Evolutionary conservation across 2,888 invertebrate species (phyloP).

Genomic region (Lithophane leautieri): DNA sequence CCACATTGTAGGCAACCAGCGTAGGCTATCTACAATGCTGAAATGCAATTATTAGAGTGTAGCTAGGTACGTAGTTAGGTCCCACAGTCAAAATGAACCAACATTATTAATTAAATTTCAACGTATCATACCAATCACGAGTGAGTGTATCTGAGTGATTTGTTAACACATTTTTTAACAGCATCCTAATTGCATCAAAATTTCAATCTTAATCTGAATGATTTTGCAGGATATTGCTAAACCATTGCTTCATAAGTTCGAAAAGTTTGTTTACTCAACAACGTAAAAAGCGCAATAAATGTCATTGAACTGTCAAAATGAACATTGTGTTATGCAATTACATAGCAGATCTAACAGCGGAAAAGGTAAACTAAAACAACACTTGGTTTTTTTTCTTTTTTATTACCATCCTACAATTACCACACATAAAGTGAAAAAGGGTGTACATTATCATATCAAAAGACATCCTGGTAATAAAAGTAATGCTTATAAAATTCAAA

Average conservation of each 20-base stretch:
- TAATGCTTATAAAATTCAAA: slow-evolving; percentile 10
- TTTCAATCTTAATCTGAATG: too few species aligned
- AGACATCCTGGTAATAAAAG: slow-evolving; percentile 5
- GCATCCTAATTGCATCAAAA: too few species aligned
- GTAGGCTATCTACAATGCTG: neutral
- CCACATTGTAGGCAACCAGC: too few species aligned
- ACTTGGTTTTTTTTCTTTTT: neutral
- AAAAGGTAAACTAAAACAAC: slow-evolving; percentile 7
- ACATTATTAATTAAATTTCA: too few species aligned
- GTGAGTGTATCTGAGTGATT: neutral
- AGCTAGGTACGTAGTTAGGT: neutral
- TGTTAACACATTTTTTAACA: neutral
- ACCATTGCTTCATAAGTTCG: too few species aligned
- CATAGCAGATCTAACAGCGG: neutral
- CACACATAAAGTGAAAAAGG: neutral
- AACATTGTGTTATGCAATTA: too few species aligned
- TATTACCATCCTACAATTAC: neutral
- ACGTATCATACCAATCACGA: too few species aligned
- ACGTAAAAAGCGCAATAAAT: too few species aligned
- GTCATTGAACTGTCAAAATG: too few species aligned
- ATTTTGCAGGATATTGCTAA: too few species aligned
- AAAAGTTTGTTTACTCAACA: too few species aligned
- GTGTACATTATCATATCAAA: slow-evolving; percentile 23
- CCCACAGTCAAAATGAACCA: neutral
- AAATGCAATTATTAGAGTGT: neutral